phyloP scores from a whole-genome alignment of 2,797 vertebrate species.

The Chaetodon trifasciatus region DNA sequence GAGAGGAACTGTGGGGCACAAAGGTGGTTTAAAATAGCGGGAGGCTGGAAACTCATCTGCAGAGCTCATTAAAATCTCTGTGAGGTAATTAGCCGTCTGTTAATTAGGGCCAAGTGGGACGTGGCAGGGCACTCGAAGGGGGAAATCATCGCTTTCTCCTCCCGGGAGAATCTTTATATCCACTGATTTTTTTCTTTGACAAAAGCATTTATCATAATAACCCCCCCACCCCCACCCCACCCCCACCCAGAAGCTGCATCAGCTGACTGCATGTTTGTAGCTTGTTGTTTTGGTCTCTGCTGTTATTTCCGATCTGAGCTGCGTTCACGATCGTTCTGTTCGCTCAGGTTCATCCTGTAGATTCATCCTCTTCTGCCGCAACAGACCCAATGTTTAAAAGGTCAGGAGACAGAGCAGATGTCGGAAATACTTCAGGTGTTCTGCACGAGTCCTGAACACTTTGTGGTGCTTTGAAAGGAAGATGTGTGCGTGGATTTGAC shows the following conservation, averaged over 20 bases:
- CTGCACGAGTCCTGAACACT: too few relatives aligned
- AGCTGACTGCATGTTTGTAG: background rate
- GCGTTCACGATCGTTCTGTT: slow-evolving; percentile 10
- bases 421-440: background rate
- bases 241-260: background rate
- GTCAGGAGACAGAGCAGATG: background rate
- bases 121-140: slow-evolving; percentile 55
- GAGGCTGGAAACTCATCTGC: slow-evolving; percentile 74
- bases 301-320: background rate
- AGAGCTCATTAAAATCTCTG: slow-evolving; percentile 78
- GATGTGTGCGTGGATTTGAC: too few relatives aligned
- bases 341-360: too few relatives aligned
- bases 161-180: slow-evolving; percentile 44
- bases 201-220: slow-evolving; percentile 46
- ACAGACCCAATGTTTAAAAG: background rate
- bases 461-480: too few relatives aligned
- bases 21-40: slow-evolving; percentile 77
- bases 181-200: slow-evolving; percentile 26
- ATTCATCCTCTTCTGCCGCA: background rate
- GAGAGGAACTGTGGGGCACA: slow-evolving; percentile 37
- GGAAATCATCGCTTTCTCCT: slow-evolving; percentile 64
- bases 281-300: slow-evolving; percentile 1
- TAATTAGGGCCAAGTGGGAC: slow-evolving; percentile 77
- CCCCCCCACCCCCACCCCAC: background rate
- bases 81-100: slow-evolving; percentile 78